Evolutionary conservation across 2,113 vertebrate genomes (phyloP).

Genomic region (Cyprinodon tularosa): DNA sequence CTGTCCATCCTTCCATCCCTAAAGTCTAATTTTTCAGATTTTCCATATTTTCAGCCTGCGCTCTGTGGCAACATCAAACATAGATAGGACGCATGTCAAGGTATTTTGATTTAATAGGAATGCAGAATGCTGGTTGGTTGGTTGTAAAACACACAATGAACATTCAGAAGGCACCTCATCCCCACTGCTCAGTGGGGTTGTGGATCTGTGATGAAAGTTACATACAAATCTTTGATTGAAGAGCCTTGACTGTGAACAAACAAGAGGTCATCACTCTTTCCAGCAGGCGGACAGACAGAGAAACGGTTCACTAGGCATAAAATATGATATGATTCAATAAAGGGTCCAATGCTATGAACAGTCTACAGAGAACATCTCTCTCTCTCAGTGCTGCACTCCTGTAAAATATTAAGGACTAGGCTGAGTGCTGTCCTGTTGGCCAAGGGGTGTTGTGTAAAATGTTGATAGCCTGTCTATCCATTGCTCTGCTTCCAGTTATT

Average conservation of each 20-base stretch:
- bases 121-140: background rate
- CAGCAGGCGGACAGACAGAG: background rate
- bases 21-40: too few relatives aligned
- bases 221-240: background rate
- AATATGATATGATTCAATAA: background rate
- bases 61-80: background rate
- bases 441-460: background rate
- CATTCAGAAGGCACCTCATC: too few relatives aligned
- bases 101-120: background rate
- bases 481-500: background rate
- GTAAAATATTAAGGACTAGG: background rate
- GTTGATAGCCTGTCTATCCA: background rate
- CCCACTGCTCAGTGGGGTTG: background rate
- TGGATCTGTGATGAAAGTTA: background rate
- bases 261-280: background rate
- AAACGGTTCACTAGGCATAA: background rate
- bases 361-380: background rate
- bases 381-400: background rate
- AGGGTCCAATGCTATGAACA: background rate
- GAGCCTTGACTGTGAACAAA: background rate
- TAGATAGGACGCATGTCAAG: background rate
- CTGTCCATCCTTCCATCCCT: background rate
- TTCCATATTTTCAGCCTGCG: background rate
- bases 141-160: too few relatives aligned
- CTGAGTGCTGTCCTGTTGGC: background rate